Conservation (phyloP, 2,113 vertebrate genomes). For the Nesoenas mayeri region DNA sequence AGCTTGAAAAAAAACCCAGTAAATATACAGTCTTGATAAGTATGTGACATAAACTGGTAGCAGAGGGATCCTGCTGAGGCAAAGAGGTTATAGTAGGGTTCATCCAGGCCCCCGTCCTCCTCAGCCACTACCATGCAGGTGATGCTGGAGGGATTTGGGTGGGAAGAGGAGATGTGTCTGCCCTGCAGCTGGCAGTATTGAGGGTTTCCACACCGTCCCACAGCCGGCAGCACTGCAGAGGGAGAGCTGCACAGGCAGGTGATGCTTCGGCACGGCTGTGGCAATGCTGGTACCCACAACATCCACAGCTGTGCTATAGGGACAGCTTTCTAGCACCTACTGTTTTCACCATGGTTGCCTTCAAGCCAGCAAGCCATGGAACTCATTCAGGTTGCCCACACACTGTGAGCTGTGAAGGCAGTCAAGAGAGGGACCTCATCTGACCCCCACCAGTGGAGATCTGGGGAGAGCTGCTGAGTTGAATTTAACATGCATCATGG, state of each 20-base stretch:
- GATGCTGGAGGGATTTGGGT: not conserved
- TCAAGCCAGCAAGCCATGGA: not conserved
- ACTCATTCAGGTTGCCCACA: not conserved
- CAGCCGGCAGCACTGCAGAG: not conserved
- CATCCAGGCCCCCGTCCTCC: not conserved
- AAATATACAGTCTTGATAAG: not conserved
- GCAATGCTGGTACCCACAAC: not conserved
- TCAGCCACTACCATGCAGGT: rapidly evolving
- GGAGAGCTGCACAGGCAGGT: not conserved
- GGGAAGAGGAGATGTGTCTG: not conserved
- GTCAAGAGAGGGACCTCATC: not conserved
- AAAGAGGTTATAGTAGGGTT: not conserved
- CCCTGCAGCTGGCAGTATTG: too few relatives aligned
- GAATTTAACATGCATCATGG: not conserved
- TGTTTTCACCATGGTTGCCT: not conserved
- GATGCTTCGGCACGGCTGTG: not conserved
- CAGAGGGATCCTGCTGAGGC: not conserved
- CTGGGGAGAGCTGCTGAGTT: not conserved
- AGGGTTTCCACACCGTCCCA: not conserved
- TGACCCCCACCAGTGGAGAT: rapidly evolving
- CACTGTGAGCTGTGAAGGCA: not conserved
- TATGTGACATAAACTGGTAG: not conserved
- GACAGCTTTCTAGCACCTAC: not conserved
- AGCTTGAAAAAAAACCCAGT: not conserved
- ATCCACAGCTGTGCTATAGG: not conserved